Base-by-base conservation (phyloP, 2,888 invertebrate species). In the Drosophila robusta region DNA sequence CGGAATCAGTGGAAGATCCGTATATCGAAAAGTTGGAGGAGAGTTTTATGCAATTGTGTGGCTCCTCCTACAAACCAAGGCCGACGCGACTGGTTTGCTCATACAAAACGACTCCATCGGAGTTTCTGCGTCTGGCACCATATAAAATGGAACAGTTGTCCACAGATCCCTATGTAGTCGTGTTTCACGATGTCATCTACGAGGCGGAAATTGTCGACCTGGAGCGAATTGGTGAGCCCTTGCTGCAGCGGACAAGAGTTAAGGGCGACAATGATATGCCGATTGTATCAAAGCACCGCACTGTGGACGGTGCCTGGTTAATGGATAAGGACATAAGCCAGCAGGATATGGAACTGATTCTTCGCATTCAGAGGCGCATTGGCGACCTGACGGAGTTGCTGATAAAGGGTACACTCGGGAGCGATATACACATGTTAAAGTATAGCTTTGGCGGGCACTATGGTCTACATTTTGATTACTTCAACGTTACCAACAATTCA, bases 371-470 rank as follows among this genome's bases (percentile, higher is more conserved):
- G 0, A 14, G 41, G 9, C 42, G 51, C 3, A 0, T 67, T 1
- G n/a, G 2, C 0, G 69, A 80, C n/a, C 44, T 84, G 24, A 41
- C 79, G 0, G 81, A 49, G 0, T 6, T 81, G 0, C 2, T 34
- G 5, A 1, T 54, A 7, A 11, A 14, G 0, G 1, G 45, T 22
- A 0, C 12, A 1, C 0, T 3, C 0, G 7, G 0, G 0, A 6
- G 1, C 0, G 1, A 3, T 0, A 1, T 57, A 0, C 66, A 76
- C 8, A 2, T 69, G 0, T 16, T 84, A 0, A 70, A 64, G 3
- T 84, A 84, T 16, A 70, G 45, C 2, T 70, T 62, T 7, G 81
- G 81, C 0, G 81, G 65, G 0, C 76, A 76, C n/a, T 80, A 64
- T 14, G 0, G 0, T 5, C 7, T 11, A 0, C 78, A 83, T 14